A percentile compares a stretch with the other conserved stretches of the same genome.
These are phyloP conservation scores for Corythornis leucogaster DNA, from an alignment of 2,797 vertebrate genomes.

Conservation along the genomic window DNA sequence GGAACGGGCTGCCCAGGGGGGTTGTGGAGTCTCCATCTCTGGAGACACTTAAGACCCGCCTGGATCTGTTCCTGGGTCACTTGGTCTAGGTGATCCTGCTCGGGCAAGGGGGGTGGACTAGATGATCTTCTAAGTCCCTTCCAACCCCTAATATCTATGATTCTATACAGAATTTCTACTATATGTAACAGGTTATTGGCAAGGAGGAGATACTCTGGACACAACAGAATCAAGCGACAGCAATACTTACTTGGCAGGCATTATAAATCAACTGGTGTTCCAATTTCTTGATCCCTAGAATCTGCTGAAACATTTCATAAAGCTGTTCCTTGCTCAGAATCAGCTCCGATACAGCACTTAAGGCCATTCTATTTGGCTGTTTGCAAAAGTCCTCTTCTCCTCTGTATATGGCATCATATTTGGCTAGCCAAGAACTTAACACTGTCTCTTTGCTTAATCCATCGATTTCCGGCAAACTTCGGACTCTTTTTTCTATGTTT, in stretches of 20 bases:
- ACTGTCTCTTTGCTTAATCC: slow-evolving; percentile 92
- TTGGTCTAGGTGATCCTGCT: too few relatives aligned
- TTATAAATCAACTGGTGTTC: slow-evolving; percentile 92
- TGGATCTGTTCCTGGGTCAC: too few relatives aligned
- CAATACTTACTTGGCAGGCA: slow-evolving; percentile 86
- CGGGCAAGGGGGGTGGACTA: too few relatives aligned
- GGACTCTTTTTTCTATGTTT: slow-evolving; percentile 89
- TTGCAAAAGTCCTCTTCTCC: slow-evolving; percentile 88
- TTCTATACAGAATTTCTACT: too few relatives aligned
- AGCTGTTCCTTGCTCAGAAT: slow-evolving; percentile 92
- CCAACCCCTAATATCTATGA: too few relatives aligned
- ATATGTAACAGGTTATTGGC: too few relatives aligned
- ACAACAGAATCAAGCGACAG: not conserved
- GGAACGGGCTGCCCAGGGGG: too few relatives aligned
- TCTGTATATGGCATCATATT: slow-evolving; percentile 87
- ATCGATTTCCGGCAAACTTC: slow-evolving; percentile 89
- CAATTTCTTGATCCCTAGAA: slow-evolving; percentile 89
- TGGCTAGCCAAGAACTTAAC: slow-evolving; percentile 90
- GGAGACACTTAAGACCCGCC: too few relatives aligned
- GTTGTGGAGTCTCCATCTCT: too few relatives aligned
- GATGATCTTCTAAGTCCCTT: too few relatives aligned
- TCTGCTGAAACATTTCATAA: slow-evolving; percentile 93
- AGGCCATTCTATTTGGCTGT: slow-evolving; percentile 82
- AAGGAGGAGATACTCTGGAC: not conserved
- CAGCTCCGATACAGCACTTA: slow-evolving; percentile 88